Percentiles rank a stretch among this genome's conserved stretches.
Conservation (phyloP, 2,113 vertebrate genomes). For the Tupaia tana region DNA sequence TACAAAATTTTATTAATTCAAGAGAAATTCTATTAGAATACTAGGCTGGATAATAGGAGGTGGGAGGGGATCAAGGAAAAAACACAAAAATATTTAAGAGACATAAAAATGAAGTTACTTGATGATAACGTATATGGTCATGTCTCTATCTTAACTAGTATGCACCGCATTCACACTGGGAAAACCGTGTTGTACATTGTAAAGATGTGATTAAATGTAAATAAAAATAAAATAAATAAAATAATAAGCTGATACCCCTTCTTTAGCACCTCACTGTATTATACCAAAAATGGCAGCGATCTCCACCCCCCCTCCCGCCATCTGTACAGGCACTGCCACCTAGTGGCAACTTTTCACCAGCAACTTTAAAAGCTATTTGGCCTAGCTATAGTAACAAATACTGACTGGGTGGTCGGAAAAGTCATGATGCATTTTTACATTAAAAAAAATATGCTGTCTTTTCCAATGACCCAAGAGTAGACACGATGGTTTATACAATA, state of each 20-base stretch:
- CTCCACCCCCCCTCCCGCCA: neutral
- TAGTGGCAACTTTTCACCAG: constrained; percentile 46
- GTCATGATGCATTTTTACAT: too few species aligned
- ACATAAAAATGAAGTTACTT: too few species aligned
- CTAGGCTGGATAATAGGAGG: too few species aligned
- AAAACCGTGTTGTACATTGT: too few species aligned
- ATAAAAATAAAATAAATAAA: neutral
- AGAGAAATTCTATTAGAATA: neutral
- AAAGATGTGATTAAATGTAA: too few species aligned
- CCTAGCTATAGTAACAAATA: neutral
- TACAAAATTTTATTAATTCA: constrained; percentile 9
- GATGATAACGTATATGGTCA: too few species aligned
- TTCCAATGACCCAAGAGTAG: neutral
- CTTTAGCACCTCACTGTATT: neutral
- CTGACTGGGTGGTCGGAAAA: too few species aligned
- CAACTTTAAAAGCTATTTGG: neutral
- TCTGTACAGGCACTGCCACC: constrained; percentile 50
- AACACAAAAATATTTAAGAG: too few species aligned
- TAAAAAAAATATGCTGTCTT: too few species aligned
- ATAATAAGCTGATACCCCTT: neutral
- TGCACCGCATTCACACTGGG: too few species aligned
- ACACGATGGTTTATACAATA: neutral
- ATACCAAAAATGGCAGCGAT: neutral
- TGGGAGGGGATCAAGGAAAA: too few species aligned
- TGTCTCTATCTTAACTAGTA: too few species aligned